Evolutionary conservation across 1,140 invertebrate genomes (phyloP), one percentile per base, ranked within the genome.

Genomic region (Philopotamus ludificatus): DNA sequence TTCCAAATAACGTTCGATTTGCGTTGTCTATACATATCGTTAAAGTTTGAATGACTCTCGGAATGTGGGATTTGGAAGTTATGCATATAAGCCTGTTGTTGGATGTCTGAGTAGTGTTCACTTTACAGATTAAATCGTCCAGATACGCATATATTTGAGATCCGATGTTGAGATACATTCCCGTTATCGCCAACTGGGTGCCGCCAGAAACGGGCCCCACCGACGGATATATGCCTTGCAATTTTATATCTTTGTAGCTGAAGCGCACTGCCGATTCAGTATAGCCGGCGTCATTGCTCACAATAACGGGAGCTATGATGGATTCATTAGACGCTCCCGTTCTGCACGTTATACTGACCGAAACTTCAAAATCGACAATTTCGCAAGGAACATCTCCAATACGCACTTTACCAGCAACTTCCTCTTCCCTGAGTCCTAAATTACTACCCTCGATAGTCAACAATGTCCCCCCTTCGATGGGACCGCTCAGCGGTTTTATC

Each of bases 381-480:
- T 86, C 85, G 81, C 96, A 98, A 0, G 90, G 88, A 2, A 95
- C 89, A 68, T 92, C 88, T 1, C 93, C 95, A 72, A 98, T 96
- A 4, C 87, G 87, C 59, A 98, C 92, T 82, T 94, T 94, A 12
- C 92, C 93, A 39, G 85, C 82, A 0, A 99, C 93, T 77, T 99
- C 96, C 72, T 91, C 89, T 71, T 92, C 87, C 67, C 88, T 89
- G 50, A 96, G 84, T 0, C 97, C 97, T 21, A 99, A 84, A 82
- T 99, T 98, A 73, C 93, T 92, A 4, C 97, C 97, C 81, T 93
- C 90, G 62, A 99, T 98, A 4, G 94, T 97, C 0, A 99, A 87
- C 26, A 94, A 76, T 18, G 97, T 99, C 1, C 97, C 97, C 22
- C 97, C 97, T 83, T 97, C 93, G 50, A 95, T 87, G 8, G 96